A percentile compares a stretch with the other conserved stretches of the same genome.
Evolutionary conservation across 2,888 invertebrate genomes (phyloP).

Genomic region (Pristionchus maxplancki): DNA sequence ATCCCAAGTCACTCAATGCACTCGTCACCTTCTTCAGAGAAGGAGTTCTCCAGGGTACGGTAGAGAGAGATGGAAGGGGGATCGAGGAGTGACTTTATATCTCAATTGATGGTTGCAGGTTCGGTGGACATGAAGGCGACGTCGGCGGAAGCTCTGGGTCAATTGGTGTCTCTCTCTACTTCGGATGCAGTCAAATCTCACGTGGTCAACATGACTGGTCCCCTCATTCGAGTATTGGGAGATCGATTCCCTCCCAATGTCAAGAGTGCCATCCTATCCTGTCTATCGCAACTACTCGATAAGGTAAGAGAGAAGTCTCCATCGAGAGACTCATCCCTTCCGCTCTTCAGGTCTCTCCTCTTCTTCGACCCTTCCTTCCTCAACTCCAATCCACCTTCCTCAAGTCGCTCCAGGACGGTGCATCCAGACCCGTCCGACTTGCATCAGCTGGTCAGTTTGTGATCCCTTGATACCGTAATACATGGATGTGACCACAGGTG

Average conservation of each 20-base stretch:
- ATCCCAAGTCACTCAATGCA: constrained; percentile 88
- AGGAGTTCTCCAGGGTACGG: constrained; percentile 84
- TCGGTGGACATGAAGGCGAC: constrained; percentile 95
- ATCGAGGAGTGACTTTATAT: no score
- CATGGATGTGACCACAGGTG: constrained; percentile 46
- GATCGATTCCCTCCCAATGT: constrained; percentile 89
- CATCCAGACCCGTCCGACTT: constrained; percentile 66
- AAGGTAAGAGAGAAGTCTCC: constrained; percentile 83
- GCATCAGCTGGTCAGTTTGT: constrained; percentile 58
- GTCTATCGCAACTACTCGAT: constrained; percentile 90
- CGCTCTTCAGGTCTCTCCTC: constrained; percentile 87
- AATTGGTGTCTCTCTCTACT: constrained; percentile 83
- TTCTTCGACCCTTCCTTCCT: constrained; percentile 97
- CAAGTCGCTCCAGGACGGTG: constrained; percentile 91
- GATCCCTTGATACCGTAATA: not conserved
- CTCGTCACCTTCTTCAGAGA: constrained; percentile 95
- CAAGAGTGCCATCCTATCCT: constrained; percentile 95
- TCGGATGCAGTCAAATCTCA: constrained; percentile 82
- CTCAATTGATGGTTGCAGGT: constrained; percentile 83
- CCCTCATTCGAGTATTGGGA: constrained; percentile 95
- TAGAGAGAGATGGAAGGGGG: not conserved
- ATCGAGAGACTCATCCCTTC: not conserved
- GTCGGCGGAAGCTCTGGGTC: constrained; percentile 91
- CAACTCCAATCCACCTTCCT: constrained; percentile 98
- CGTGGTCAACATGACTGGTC: constrained; percentile 97